phyloP scores from a whole-genome alignment of 2,888 invertebrate genomes.

The Stenotaenia linearis region DNA sequence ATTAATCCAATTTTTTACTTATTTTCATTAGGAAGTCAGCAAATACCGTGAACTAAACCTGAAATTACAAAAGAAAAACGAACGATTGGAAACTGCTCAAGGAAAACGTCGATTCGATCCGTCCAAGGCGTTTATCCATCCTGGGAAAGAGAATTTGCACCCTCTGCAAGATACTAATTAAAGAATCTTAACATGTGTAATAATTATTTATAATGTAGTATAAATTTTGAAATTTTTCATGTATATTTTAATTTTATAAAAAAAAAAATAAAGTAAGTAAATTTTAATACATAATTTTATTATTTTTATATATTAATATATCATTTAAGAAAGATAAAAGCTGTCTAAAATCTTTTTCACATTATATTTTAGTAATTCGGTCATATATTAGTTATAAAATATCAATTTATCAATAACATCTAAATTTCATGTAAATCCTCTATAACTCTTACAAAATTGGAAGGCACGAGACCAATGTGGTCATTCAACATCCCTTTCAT shows the following conservation, averaged over 20 bases:
- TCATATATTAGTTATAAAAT: no score
- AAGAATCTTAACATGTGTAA: no score
- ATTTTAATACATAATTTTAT: no score
- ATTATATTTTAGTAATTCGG: no score
- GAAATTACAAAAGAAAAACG: conserved; percentile 41
- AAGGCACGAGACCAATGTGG: conserved; percentile 68
- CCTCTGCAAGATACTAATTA: not conserved
- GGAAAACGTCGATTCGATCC: conserved; percentile 42
- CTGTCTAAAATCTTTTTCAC: not conserved
- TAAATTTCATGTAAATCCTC: conserved; percentile 1
- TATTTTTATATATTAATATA: not conserved
- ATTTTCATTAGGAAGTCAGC: conserved; percentile 40
- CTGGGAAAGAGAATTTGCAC: conserved; percentile 36
- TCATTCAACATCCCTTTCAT: conserved; percentile 65
- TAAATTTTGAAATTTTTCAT: not conserved
- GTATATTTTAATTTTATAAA: not conserved
- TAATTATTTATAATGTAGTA: no score
- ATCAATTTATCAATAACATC: no score
- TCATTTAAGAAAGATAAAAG: not conserved
- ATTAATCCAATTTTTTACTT: not conserved
- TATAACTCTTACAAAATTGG: conserved; percentile 58
- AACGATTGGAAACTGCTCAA: conserved; percentile 42
- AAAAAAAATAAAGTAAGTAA: not conserved
- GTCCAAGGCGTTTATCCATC: conserved; percentile 41
- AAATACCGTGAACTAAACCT: conserved; percentile 40